Evolutionary conservation across 2,113 vertebrate genomes (phyloP).

Genomic region (Choloepus hoffmanni): DNA sequence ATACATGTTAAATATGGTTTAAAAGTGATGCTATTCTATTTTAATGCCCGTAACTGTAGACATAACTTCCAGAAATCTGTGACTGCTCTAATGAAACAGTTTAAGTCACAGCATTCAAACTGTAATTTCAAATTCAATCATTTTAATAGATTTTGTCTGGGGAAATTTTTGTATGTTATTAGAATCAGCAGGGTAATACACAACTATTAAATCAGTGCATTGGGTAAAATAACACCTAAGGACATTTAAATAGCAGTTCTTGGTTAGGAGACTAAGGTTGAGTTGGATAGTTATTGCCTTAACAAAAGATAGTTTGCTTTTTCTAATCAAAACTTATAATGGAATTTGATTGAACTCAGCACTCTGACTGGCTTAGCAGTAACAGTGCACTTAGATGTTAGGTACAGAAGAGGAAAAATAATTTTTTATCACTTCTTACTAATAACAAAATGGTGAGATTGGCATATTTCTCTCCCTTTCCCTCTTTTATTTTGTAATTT

Average conservation of each 20-base stretch:
- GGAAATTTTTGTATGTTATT: not conserved
- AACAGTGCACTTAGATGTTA: not conserved
- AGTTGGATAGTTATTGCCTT: not conserved
- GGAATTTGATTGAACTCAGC: not conserved
- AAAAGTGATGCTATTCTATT: not conserved
- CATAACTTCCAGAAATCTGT: not conserved
- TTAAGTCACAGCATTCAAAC: not conserved
- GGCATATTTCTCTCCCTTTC: not conserved
- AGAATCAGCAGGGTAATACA: not conserved
- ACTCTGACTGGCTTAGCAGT: not conserved
- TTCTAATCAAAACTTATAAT: not conserved
- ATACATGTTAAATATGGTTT: not conserved
- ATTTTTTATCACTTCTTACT: not conserved
- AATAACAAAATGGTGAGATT: not conserved
- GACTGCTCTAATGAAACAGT: not conserved
- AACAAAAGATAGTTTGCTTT: not conserved
- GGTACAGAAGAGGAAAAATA: not conserved
- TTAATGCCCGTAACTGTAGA: not conserved
- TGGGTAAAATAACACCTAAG: not conserved
- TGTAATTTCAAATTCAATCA: not conserved
- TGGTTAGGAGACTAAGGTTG: not conserved
- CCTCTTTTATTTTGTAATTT: not conserved
- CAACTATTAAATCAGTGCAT: not conserved
- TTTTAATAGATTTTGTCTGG: not conserved
- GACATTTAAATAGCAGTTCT: not conserved